Evolutionary conservation across 2,797 vertebrate species (phyloP), one percentile per base, ranked within the genome.

Genomic region (Megaceryle alcyon): DNA sequence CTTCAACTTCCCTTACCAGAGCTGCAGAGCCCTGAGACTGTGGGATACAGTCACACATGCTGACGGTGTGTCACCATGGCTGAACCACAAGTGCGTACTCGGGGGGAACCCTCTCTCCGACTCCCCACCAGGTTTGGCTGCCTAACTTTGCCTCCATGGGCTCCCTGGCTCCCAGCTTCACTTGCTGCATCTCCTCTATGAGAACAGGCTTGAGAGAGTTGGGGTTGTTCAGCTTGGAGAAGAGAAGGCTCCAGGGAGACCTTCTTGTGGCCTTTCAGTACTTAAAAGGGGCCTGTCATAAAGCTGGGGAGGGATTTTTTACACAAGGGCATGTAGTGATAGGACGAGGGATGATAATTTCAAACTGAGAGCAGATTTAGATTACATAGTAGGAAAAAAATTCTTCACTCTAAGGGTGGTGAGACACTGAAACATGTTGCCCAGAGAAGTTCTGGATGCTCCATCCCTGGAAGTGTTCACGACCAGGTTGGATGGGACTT

Each of bases 1-100:
- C 23, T 80, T n/a, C 48, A 26, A 19, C 28, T 28, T 53, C 60
- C 56, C 86, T 53, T 59, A 23, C 3, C 17, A 72, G 71, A 63
- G 43, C 89, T 37, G 22, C 37, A 5, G 63, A 59, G 16, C 8
- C 26, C 20, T 16, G n/a, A 48, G 43, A 26, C 51, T 0, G 0
- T 4, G 12, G 35, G 60, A 23, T 28, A 8, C 0, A 0, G 71
- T 8, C 75, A 69, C 51, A 39, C 1, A 0, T 0, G 1, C 37
- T 19, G 70, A 31, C 4, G 19, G 35, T 43, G 60, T 20, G 43
- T 33, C 44, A 39, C 70, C 2, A 0, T 3, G 39, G 39, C 49
- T 31, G n/a, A 79, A 60, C 17, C 60, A 20, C 46, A 22, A 4
- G 7, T 6, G 7, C 14, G 21, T 7, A 28, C 22, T 29, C 4